phyloP scores from a whole-genome alignment of 2,113 vertebrate species.

The Athene noctua region DNA sequence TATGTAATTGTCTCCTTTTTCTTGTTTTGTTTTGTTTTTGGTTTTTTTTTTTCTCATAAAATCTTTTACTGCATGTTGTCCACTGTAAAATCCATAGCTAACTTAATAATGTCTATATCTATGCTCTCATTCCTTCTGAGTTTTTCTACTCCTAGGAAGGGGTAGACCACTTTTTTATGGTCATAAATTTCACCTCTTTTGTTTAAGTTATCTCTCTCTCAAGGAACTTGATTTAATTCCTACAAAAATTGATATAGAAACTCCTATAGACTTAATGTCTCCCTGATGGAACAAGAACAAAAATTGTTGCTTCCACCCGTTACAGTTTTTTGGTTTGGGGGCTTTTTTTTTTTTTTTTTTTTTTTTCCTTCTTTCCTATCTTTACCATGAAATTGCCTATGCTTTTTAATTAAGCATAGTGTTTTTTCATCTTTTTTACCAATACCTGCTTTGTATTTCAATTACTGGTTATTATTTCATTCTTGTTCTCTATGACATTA shows the following conservation, averaged over 20 bases:
- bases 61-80: neutral
- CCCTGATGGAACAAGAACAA: neutral
- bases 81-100: neutral
- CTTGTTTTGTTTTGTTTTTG: neutral
- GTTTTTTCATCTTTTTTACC: neutral
- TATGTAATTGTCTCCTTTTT: neutral
- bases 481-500: neutral
- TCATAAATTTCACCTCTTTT: neutral
- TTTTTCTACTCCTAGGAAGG: neutral
- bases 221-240: neutral
- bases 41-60: neutral
- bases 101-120: neutral
- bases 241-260: neutral
- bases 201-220: fast-evolving
- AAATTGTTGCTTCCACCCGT: neutral
- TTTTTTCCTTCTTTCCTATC: neutral
- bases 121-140: neutral
- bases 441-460: neutral
- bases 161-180: neutral
- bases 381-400: neutral
- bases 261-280: neutral
- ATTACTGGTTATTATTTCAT: neutral
- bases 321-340: fast-evolving
- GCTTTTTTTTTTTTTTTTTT: neutral
- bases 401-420: neutral